phyloP scores from a whole-genome alignment of 2,888 invertebrate genomes.

The Andrena praecox region DNA sequence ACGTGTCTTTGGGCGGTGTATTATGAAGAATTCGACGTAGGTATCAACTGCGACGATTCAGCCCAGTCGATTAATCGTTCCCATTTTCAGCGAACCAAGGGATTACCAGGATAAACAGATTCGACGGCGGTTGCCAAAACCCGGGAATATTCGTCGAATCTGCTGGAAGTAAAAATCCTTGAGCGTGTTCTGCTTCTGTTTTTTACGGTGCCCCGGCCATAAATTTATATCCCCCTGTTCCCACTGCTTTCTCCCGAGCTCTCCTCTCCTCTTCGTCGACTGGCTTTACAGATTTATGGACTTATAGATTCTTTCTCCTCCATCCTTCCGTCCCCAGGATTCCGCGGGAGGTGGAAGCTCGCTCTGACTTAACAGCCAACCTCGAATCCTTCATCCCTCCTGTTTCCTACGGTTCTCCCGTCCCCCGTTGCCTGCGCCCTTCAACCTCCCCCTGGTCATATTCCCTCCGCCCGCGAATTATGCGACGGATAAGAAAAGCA shows the following conservation, averaged over 20 bases:
- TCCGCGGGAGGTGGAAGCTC: conserved; percentile 55
- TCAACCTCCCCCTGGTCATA: conserved; percentile 4
- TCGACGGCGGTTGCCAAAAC: conserved; percentile 8
- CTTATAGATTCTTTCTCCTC: conserved; percentile 82
- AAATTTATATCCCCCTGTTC: conserved; percentile 75
- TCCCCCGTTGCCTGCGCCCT: conserved; percentile 10
- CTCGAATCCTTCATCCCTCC: conserved; percentile 30
- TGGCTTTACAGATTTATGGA: conserved; percentile 80
- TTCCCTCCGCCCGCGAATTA: conserved; percentile 35
- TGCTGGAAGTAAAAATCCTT: conserved; percentile 71
- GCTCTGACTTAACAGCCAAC: conserved; percentile 44
- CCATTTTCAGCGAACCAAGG: neutral
- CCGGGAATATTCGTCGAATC: conserved; percentile 49
- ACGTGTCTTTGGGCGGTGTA: no score
- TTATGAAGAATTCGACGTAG: neutral
- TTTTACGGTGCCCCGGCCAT: conserved; percentile 70
- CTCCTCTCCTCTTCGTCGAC: conserved; percentile 44
- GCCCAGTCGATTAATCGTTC: conserved; percentile 4
- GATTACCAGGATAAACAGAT: conserved; percentile 21
- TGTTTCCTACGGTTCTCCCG: conserved; percentile 24
- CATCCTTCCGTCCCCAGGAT: conserved; percentile 51
- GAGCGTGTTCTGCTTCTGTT: conserved; percentile 67
- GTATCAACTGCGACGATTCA: neutral
- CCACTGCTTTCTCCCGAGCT: conserved; percentile 42
- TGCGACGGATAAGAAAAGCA: conserved; percentile 19